Evolutionary conservation across 2,888 invertebrate species (phyloP).

Genomic region (Cephus pulcher): DNA sequence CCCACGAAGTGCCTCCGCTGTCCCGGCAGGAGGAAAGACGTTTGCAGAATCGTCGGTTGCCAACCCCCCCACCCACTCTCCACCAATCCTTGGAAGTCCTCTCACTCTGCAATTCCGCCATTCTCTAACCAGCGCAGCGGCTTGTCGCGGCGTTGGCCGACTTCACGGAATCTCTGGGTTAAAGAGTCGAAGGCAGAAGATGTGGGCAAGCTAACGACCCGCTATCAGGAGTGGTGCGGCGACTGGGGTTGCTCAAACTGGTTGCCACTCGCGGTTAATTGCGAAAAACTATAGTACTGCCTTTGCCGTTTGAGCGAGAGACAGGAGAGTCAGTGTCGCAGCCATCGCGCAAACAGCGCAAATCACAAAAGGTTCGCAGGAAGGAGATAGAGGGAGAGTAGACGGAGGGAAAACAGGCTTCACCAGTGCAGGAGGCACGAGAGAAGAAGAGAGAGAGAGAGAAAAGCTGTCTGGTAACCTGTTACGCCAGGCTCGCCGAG

Average conservation of each 20-base stretch:
- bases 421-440: background rate
- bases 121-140: background rate
- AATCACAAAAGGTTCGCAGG: background rate
- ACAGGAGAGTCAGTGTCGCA: background rate
- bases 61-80: background rate
- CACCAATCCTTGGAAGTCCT: background rate
- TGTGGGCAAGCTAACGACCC: slow-evolving; percentile 60
- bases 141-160: background rate
- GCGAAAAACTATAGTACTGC: background rate
- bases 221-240: slow-evolving; percentile 44
- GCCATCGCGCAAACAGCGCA: background rate
- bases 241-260: background rate
- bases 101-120: background rate
- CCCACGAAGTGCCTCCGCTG: background rate
- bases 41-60: background rate
- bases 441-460: background rate
- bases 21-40: background rate
- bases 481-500: background rate
- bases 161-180: background rate
- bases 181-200: slow-evolving; percentile 34
- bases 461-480: background rate
- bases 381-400: background rate
- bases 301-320: background rate
- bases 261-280: background rate
- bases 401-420: background rate